phyloP scores from a whole-genome alignment of 2,113 vertebrate species.

The Hirundichthys speculiger region DNA sequence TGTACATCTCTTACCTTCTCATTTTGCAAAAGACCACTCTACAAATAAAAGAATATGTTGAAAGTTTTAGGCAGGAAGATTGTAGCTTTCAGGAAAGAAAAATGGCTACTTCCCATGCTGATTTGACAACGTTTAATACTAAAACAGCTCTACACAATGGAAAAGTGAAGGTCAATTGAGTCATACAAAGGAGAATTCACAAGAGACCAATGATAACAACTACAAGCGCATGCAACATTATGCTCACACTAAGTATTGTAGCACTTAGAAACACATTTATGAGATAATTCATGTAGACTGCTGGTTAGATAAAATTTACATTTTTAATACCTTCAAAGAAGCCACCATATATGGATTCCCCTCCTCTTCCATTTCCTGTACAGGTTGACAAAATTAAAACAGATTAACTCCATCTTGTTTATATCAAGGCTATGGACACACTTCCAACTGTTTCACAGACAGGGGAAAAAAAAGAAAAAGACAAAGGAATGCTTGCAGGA shows the following conservation, averaged over 20 bases:
- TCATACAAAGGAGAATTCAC: constrained; percentile 34
- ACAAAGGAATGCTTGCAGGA: no score
- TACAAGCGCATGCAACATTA: constrained; percentile 87
- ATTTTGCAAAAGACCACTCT: constrained; percentile 99
- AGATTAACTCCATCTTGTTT: not conserved
- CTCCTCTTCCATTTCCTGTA: constrained; percentile 97
- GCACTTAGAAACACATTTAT: constrained; percentile 6
- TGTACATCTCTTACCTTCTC: constrained; percentile 98
- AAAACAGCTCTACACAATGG: constrained; percentile 53
- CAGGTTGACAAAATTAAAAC: constrained; percentile 14
- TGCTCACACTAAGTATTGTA: constrained; percentile 85
- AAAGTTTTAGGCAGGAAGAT: constrained; percentile 99
- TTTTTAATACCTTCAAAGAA: constrained; percentile 96
- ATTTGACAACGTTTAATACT: constrained; percentile 78
- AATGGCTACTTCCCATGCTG: constrained; percentile 99
- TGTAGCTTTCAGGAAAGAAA: constrained; percentile 94
- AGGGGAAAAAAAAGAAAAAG: no score
- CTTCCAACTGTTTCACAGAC: no score
- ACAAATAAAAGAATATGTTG: constrained; percentile 99
- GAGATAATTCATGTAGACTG: constrained; percentile 11
- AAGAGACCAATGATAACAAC: constrained; percentile 81
- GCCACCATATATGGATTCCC: constrained; percentile 97
- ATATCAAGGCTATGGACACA: no score
- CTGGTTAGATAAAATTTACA: constrained; percentile 22
- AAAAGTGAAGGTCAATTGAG: constrained; percentile 49